These are phyloP conservation scores for Gryllus longicercus DNA, from an alignment of 2,888 invertebrate genomes.

Conservation along the genomic window DNA sequence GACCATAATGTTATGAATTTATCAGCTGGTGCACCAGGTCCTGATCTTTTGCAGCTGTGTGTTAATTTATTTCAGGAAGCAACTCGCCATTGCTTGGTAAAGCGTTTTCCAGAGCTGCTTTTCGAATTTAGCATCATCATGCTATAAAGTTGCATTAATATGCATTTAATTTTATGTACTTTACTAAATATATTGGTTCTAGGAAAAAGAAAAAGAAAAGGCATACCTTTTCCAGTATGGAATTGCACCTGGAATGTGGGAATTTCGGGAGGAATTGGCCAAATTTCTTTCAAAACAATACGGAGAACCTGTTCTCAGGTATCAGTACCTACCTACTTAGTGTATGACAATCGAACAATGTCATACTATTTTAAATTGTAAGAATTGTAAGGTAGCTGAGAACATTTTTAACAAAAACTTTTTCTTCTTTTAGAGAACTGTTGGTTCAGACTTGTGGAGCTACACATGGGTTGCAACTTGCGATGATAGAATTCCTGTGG, in stretches of 20 bases:
- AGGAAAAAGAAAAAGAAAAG: slow-evolving; percentile 46
- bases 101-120: neutral
- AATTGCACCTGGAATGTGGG: slow-evolving; percentile 51
- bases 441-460: slow-evolving; percentile 60
- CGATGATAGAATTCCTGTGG: slow-evolving; percentile 54
- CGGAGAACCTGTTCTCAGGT: slow-evolving; percentile 48
- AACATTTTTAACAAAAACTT: neutral
- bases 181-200: slow-evolving; percentile 27
- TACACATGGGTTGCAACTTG: slow-evolving; percentile 56
- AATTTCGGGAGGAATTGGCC: slow-evolving; percentile 50
- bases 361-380: neutral
- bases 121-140: neutral
- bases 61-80: slow-evolving; percentile 50
- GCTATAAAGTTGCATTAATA: neutral
- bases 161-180: neutral
- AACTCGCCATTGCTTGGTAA: slow-evolving; percentile 51
- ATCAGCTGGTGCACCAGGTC: slow-evolving; percentile 55
- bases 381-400: neutral
- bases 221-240: slow-evolving; percentile 56
- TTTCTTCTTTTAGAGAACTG: slow-evolving; percentile 47
- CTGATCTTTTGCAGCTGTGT: slow-evolving; percentile 51
- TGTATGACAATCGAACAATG: neutral
- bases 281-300: slow-evolving; percentile 51
- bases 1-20: slow-evolving; percentile 48
- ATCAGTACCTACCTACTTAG: slow-evolving; percentile 30